Percentiles rank a stretch among this genome's conserved stretches.
Conservation (phyloP, 2,113 vertebrate genomes). For the Cynopterus brachyotis region DNA sequence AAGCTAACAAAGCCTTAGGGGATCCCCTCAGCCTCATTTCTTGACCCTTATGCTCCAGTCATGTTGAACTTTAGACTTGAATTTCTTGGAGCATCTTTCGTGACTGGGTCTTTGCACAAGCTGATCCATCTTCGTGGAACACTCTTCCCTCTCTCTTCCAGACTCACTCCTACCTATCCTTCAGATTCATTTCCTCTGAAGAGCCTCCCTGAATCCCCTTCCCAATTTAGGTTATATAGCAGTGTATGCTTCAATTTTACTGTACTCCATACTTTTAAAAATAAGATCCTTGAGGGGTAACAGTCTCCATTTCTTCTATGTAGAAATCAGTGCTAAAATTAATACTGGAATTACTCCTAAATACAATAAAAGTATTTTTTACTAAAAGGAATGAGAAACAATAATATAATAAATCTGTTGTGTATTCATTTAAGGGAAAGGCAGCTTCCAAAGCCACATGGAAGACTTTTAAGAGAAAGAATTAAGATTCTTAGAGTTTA, state of each 20-base stretch:
- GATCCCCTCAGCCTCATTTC: not conserved
- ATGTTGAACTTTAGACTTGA: not conserved
- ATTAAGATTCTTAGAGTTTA: not conserved
- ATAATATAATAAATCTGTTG: not conserved
- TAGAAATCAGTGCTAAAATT: constrained; percentile 2
- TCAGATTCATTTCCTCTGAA: not conserved
- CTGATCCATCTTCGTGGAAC: not conserved
- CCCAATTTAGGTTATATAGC: not conserved
- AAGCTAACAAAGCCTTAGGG: not conserved
- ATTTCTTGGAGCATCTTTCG: not conserved
- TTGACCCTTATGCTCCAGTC: not conserved
- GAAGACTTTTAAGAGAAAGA: not conserved
- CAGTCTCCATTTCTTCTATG: not conserved
- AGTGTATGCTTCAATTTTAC: not conserved
- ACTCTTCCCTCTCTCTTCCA: not conserved
- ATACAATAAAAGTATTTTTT: not conserved
- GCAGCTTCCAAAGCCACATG: not conserved
- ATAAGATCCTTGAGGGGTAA: not conserved
- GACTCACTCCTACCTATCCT: not conserved
- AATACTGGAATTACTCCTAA: not conserved
- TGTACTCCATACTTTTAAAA: not conserved
- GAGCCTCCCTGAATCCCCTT: not conserved
- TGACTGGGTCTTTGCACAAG: not conserved
- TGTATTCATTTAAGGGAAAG: not conserved
- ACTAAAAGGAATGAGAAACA: constrained; percentile 10